Base-by-base conservation (phyloP, 2,888 invertebrate genomes). In the Tenthredo notha region DNA sequence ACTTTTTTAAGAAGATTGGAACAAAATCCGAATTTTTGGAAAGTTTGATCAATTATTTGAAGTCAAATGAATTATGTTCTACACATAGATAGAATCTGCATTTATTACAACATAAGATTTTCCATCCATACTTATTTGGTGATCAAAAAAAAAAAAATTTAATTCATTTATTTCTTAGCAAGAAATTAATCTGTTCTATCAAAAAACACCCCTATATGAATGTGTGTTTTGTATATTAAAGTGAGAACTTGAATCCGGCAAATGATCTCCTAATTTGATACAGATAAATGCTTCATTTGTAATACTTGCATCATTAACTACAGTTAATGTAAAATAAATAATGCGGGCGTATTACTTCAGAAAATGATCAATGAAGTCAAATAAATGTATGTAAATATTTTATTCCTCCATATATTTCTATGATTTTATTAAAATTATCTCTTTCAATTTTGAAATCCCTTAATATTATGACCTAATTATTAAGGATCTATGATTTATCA, bases 11-110 rank as follows among this genome's bases (percentile, higher is more conserved):
- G 99, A 89, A 95, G 98, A 89, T 94, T 99, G 87, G 96, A 96
- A 88, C 97, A 97, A 87, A 98, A 98, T 94, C 99, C 99, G 0
- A 97, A 98, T 92, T 99, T 99, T 93, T 99, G 99, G 99, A 98
- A 96, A 90, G 91, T 89, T 86, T 92, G 90, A 92, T 90, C 65
- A n/a, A 58, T 72, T 65, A 15, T 80, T 74, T 10, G 9, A n/a
- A 37, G 7, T 5, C 7, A 7, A 18, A 70, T 37, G 1, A 33
- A 9, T 70, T 12, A 9, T 40, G 33, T 70, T 37, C 67, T 29
- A 29, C 37, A 37, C 70, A 21, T 74, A 43, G n/a, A 40, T 43
- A 10, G 40, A 40, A n/a, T 43, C 40, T 67, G 33, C 67, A 29
- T 67, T 67, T 67, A 67, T 67, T 67, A 67, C 33, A 33, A 33